phyloP scores from a whole-genome alignment of 2,888 invertebrate genomes.

The Synanthedon andrenaeformis region DNA sequence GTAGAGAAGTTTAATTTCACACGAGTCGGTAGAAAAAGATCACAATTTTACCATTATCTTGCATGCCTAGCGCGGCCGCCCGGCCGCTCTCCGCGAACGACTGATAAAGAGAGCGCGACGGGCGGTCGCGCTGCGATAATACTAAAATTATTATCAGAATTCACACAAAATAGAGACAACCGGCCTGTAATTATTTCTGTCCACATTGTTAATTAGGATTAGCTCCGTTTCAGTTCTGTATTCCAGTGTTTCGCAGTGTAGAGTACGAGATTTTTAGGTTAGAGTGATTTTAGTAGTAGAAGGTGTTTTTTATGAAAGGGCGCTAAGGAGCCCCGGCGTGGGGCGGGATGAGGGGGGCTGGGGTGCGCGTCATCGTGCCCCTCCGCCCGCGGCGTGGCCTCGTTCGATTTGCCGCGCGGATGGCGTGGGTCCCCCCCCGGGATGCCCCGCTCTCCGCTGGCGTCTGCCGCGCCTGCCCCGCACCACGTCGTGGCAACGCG shows the following conservation, averaged over 20 bases:
- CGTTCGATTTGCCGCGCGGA: slow-evolving; percentile 61
- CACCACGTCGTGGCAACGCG: slow-evolving; percentile 52
- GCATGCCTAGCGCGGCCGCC: slow-evolving; percentile 39
- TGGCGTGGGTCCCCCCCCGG: slow-evolving; percentile 28
- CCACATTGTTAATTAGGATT: slow-evolving; percentile 59
- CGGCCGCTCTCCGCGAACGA: slow-evolving; percentile 39
- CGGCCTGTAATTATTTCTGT: slow-evolving; percentile 55
- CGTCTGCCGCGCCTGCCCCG: slow-evolving; percentile 31
- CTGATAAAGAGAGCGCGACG: slow-evolving; percentile 61
- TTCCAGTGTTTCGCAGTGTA: slow-evolving; percentile 58
- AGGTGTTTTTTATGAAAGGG: slow-evolving; percentile 56
- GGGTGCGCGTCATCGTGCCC: slow-evolving; percentile 23
- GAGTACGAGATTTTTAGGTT: slow-evolving; percentile 68
- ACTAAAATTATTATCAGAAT: slow-evolving; percentile 3
- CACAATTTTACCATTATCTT: slow-evolving; percentile 67
- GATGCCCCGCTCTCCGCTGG: slow-evolving; percentile 22
- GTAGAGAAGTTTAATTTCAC: slow-evolving; percentile 14
- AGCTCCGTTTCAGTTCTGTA: slow-evolving; percentile 48
- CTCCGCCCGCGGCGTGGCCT: slow-evolving; percentile 47
- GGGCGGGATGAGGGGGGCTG: slow-evolving; percentile 23
- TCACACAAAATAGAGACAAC: slow-evolving; percentile 32
- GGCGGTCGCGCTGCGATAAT: slow-evolving; percentile 39
- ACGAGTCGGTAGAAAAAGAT: slow-evolving; percentile 55
- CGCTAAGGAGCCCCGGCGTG: slow-evolving; percentile 27
- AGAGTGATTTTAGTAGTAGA: slow-evolving; percentile 62